Evolutionary conservation across 2,113 vertebrate genomes (phyloP), one percentile per base, ranked within the genome.

Genomic region (Emydura subglobosa): DNA sequence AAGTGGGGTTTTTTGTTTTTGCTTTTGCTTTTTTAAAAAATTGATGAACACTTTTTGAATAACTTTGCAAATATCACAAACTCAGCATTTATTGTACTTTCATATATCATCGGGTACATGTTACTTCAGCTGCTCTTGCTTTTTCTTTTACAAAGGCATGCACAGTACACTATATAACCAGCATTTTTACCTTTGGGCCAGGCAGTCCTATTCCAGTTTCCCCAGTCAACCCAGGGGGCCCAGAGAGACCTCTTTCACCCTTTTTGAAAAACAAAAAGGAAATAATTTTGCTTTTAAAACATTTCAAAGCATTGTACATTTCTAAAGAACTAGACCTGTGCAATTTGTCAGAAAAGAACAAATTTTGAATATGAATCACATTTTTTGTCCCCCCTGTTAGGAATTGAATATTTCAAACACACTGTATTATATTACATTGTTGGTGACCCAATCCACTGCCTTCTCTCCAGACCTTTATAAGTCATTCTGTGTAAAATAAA

Each of bases 171-270:
- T 88, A 88, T 51, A 85, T 80, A 79, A 96, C 27, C 86, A 42
- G 55, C 68, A 7, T 92, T 92, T 93, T 91, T 98, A 99, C 99
- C 98, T 99, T 99, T 96, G 98, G 96, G 79, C 99, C 99, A 89
- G 98, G 98, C 85, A 99, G 97, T 96, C 99, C 99, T 93, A 99
- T 97, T 87, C 99, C 99, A 93, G 97, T 98, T 95, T 99, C 99
- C 82, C 99, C 99, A 96, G 98, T 98, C 92, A 99, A 98, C 83
- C 99, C 99, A 79, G 98, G 96, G 53, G 98, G 98, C 7, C 99
- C 99, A 59, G 93, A 17, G 85, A 97, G 89, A 59, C 99, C 99
- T 93, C 99, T 98, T 92, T 99, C 99, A 82, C 99, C 99, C 99
- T 99, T 95, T 94, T 96, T n/a, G 91, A 86, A 49, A 97, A 91